Evolutionary conservation across 1,140 invertebrate species (phyloP).

Genomic region (Drosophila sp.): DNA sequence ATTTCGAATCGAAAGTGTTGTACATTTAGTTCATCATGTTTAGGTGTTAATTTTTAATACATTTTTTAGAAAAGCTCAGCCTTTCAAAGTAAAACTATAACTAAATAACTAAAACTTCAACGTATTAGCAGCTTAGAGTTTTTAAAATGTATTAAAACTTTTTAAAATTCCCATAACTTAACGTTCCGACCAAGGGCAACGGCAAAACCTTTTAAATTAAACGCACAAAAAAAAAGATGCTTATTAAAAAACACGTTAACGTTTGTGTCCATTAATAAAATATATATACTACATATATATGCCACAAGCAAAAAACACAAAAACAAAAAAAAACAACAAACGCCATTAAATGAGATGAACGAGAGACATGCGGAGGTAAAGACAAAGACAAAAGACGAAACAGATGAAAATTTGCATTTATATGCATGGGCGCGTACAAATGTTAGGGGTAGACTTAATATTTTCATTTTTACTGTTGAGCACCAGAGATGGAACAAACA

Average conservation of each 20-base stretch:
- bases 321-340: slow-evolving; percentile 38
- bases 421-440: slow-evolving; percentile 55
- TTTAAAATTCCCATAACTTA: slow-evolving; percentile 6
- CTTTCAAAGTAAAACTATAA: slow-evolving; percentile 12
- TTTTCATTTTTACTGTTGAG: slow-evolving; percentile 7
- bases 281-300: slow-evolving; percentile 35
- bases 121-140: slow-evolving; percentile 57
- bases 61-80: background rate
- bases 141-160: slow-evolving; percentile 32
- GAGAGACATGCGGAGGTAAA: background rate
- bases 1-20: no score
- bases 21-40: no score
- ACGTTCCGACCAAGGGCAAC: slow-evolving; percentile 4
- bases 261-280: slow-evolving; percentile 71
- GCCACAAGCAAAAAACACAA: slow-evolving; percentile 38
- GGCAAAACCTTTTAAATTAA: slow-evolving; percentile 43
- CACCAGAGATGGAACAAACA: background rate
- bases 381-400: slow-evolving; percentile 33
- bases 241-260: slow-evolving; percentile 61
- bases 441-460: slow-evolving; percentile 19
- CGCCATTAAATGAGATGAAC: slow-evolving; percentile 50
- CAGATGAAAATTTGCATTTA: slow-evolving; percentile 64
- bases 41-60: no score
- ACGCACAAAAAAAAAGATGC: slow-evolving; percentile 29
- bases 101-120: slow-evolving; percentile 37